Base-by-base conservation (phyloP, 2,113 vertebrate species). In the Bambusicola thoracicus region DNA sequence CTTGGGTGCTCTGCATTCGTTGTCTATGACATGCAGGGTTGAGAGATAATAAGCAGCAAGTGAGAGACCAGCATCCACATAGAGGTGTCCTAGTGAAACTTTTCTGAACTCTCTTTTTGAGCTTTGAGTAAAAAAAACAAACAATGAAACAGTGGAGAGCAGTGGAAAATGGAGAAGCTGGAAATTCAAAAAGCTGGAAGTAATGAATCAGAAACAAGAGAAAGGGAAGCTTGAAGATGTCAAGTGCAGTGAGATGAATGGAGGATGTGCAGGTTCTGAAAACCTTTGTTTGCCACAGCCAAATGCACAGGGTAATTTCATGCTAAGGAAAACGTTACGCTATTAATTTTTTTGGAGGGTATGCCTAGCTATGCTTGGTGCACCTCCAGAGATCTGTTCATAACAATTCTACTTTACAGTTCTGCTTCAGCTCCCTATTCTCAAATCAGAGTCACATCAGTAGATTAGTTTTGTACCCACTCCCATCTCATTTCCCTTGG, bases 401-500 rank as follows among this genome's bases (percentile, higher is more conserved):
- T 40, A 95, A 53, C 70, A n/a, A 14, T 36, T 38, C 70, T 20
- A 67, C 44, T 81, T 59, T 11, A 62, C 76, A 82, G 92, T 81
- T 95, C 86, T 89, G 85, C 72, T 66, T 92, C 86, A 89, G 67
- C 49, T 89, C 55, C n/a, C 55, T 84, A 13, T 74, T 75, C 73
- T 91, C 81, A 80, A 48, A 73, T 69, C 69, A 94, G 55, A 91
- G 61, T 58, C 59, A 76, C 72, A 87, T 75, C n/a, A 81, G 13
- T 82, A 93, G 44, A 81, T 95, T 75, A 80, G 67, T 91, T 96
- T 93, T 49, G 32, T 90, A 92, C 89, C 89, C 84, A 77, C 87
- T 95, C 73, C 66, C 43, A 66, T 86, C 94, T 88, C 40, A 70
- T 89, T 66, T 63, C 69, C 73, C 66, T 55, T 85, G 46, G 27